Conservation (phyloP, 2,888 invertebrate species). For the Pinctada fucata region DNA sequence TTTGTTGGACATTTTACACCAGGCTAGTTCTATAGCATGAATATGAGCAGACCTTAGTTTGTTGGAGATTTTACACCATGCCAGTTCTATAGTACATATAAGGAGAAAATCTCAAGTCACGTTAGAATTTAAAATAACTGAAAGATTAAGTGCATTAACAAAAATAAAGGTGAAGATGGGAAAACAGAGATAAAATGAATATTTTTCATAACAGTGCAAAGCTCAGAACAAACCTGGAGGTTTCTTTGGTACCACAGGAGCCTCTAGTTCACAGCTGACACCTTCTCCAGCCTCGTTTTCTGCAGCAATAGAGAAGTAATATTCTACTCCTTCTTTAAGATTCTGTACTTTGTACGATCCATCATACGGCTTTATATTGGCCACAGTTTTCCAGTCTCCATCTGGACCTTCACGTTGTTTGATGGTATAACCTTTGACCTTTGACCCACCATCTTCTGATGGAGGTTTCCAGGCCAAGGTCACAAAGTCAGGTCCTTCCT, state of each 20-base stretch:
- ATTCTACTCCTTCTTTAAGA: slow-evolving; percentile 87
- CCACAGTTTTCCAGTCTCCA: slow-evolving; percentile 65
- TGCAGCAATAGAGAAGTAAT: slow-evolving; percentile 91
- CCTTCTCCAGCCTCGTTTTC: slow-evolving; percentile 89
- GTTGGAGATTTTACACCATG: too few relatives aligned
- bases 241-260: slow-evolving; percentile 86
- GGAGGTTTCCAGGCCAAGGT: slow-evolving; percentile 71
- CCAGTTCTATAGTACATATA: too few relatives aligned
- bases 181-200: too few relatives aligned
- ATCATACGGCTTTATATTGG: slow-evolving; percentile 60
- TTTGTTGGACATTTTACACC: too few relatives aligned
- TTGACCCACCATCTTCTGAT: slow-evolving; percentile 69
- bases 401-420: slow-evolving; percentile 55
- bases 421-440: slow-evolving; percentile 67
- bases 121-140: too few relatives aligned
- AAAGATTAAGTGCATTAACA: too few relatives aligned
- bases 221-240: slow-evolving; percentile 78
- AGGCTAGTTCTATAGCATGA: too few relatives aligned
- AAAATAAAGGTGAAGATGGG: too few relatives aligned
- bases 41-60: too few relatives aligned
- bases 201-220: slow-evolving; percentile 46
- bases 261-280: slow-evolving; percentile 85
- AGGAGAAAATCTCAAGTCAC: too few relatives aligned
- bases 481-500: slow-evolving; percentile 66
- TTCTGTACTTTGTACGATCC: slow-evolving; percentile 73